phyloP scores from a whole-genome alignment of 1,140 invertebrate species.

The Andricus grossulariae region DNA sequence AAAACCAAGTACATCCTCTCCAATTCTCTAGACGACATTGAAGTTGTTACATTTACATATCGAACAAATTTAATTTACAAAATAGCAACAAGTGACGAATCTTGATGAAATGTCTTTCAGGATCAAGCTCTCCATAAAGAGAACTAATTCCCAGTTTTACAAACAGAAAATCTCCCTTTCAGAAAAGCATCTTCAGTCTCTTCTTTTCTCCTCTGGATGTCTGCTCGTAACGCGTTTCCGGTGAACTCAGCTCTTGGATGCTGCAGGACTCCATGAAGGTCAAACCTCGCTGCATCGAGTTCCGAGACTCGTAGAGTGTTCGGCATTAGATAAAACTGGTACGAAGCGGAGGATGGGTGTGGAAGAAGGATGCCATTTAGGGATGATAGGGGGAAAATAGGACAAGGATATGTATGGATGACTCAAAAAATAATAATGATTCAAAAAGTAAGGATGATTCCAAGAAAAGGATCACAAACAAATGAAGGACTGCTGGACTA shows the following conservation, averaged over 20 bases:
- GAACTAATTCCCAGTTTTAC: neutral
- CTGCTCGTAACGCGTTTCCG: slow-evolving; percentile 11
- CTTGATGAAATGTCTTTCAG: neutral
- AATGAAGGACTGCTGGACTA: slow-evolving; percentile 54
- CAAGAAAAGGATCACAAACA: neutral
- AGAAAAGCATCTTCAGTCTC: neutral
- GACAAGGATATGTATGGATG: neutral
- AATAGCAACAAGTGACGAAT: too few species aligned
- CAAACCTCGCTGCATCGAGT: slow-evolving; percentile 10
- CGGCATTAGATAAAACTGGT: slow-evolving; percentile 9
- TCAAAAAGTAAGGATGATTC: slow-evolving; percentile 3
- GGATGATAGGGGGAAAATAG: neutral
- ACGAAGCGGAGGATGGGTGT: slow-evolving; percentile 24
- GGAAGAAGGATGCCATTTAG: neutral
- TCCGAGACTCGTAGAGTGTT: slow-evolving; percentile 1
- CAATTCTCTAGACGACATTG: too few species aligned
- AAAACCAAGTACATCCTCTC: too few species aligned
- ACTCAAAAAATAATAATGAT: slow-evolving; percentile 5
- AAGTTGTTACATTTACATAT: too few species aligned
- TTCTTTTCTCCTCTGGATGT: neutral
- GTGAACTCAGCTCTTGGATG: neutral
- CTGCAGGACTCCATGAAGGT: neutral
- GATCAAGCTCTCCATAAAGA: neutral
- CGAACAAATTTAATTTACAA: too few species aligned
- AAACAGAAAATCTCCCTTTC: neutral